Evolutionary conservation across 2,113 vertebrate species (phyloP), one percentile per base, ranked within the genome.

Genomic region (Peromyscus polionotus): DNA sequence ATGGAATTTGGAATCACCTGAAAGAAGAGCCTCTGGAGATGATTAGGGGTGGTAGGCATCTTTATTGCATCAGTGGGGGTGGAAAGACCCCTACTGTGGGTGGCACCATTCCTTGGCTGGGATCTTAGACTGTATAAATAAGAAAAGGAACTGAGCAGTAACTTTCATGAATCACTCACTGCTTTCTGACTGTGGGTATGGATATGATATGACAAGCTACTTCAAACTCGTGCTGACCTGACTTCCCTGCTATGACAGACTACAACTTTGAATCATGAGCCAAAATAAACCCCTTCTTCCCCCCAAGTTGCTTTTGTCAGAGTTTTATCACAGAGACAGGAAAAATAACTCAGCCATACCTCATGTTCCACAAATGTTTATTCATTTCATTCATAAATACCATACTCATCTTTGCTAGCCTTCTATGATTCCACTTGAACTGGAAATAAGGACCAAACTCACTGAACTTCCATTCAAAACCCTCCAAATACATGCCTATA

Each of bases 391-490:
- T 61, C 36, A 31, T 42, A 96, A 85, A 88, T 26, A 48, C 19
- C 42, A 4, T 57, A 36, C 3, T 91, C 31, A 89, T 88, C 77
- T 57, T 89, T 72, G 39, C 42, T 42, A 94, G 31, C 17, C 13
- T 87, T 94, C n/a, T 51, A 9, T 63, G 39, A 65, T 84, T 96
- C 94, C 61, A 7, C 11, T 13, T 92, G 31, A 26, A 86, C 31
- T 93, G 94, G 65, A 65, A 94, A 85, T 33, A 93, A 91, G 93
- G 9, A 63, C 77, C n/a, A 97, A 87, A 77, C 11, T 59, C 48
- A 20, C 81, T 75, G 26, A 33, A 89, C 72, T 90, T 80, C 7
- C 14, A 57, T 24, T 79, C 22, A 73, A 83, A 26, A 33, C 1
- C 36, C 26, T 90, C 65, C 36, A 91, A 54, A 80, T 77, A 84